Evolutionary conservation across 2,888 invertebrate species (phyloP).

Genomic region (Lacanobia wlatinum): DNA sequence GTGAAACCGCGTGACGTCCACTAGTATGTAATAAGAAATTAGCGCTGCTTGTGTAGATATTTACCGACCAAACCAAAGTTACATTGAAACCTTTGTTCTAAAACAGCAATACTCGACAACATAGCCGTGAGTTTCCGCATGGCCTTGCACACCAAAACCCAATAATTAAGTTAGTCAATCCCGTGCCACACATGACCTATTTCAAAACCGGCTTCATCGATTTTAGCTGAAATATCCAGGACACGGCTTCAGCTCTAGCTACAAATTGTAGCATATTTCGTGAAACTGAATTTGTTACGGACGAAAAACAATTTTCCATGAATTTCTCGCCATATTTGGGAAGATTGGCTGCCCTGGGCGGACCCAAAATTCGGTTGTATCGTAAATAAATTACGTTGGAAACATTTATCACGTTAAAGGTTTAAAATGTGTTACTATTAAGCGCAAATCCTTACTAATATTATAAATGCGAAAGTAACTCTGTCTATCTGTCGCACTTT

Average conservation of each 20-base stretch:
- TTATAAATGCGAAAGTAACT: too few relatives aligned
- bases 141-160: not conserved
- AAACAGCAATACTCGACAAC: not conserved
- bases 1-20: too few relatives aligned
- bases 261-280: constrained; percentile 8
- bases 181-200: constrained; percentile 25
- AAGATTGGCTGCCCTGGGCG: constrained; percentile 23
- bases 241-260: not conserved
- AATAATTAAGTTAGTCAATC: constrained; percentile 12
- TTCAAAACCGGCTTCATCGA: constrained; percentile 30
- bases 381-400: not conserved
- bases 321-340: constrained; percentile 1
- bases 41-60: not conserved
- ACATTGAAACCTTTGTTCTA: not conserved
- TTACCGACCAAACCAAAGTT: not conserved
- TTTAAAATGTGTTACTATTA: not conserved
- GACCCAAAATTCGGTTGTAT: not conserved
- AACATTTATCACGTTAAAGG: constrained; percentile 4
- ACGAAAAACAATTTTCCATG: constrained; percentile 2
- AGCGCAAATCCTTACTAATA: too few relatives aligned
- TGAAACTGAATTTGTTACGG: constrained; percentile 21
- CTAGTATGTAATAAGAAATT: too few relatives aligned
- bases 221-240: constrained; percentile 27
- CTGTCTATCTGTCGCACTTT: too few relatives aligned
- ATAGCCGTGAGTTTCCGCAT: not conserved